Evolutionary conservation across 2,113 vertebrate genomes (phyloP).

Genomic region (Monopterus albus): DNA sequence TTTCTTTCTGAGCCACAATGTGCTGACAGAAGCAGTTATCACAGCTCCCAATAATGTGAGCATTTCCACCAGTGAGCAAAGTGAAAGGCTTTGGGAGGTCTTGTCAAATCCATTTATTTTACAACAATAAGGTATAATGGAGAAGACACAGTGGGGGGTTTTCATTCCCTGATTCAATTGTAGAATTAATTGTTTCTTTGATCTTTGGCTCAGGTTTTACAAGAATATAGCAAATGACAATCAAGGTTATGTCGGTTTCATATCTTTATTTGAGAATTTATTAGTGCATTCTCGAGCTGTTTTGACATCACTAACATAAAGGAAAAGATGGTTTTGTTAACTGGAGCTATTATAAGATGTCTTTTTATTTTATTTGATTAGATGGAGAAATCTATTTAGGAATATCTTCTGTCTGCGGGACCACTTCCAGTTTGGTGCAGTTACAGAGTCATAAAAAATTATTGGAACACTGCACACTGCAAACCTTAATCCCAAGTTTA

Average conservation of each 20-base stretch:
- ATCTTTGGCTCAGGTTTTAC: constrained; percentile 20
- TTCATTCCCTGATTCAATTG: constrained; percentile 35
- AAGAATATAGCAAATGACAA: constrained; percentile 1
- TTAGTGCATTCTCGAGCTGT: background rate
- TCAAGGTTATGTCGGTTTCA: constrained; percentile 26
- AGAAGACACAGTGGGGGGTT: constrained; percentile 47
- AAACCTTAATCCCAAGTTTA: background rate
- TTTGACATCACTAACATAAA: background rate
- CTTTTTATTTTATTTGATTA: constrained; percentile 40
- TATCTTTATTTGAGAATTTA: background rate
- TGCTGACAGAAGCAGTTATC: constrained; percentile 78
- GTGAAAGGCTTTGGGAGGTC: constrained; percentile 64
- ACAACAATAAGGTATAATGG: constrained; percentile 63
- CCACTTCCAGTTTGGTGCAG: background rate
- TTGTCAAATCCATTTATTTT: constrained; percentile 74
- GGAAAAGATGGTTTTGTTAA: background rate
- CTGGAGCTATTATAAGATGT: constrained; percentile 3
- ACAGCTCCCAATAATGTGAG: constrained; percentile 61
- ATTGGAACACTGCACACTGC: background rate
- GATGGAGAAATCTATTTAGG: constrained; percentile 3
- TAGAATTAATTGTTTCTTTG: constrained; percentile 36
- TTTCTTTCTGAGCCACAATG: constrained; percentile 48
- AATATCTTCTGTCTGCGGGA: constrained; percentile 14
- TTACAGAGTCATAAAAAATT: background rate
- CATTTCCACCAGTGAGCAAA: constrained; percentile 65